Conservation (phyloP, 2,888 invertebrate genomes). For the Alsophila aescularia region DNA sequence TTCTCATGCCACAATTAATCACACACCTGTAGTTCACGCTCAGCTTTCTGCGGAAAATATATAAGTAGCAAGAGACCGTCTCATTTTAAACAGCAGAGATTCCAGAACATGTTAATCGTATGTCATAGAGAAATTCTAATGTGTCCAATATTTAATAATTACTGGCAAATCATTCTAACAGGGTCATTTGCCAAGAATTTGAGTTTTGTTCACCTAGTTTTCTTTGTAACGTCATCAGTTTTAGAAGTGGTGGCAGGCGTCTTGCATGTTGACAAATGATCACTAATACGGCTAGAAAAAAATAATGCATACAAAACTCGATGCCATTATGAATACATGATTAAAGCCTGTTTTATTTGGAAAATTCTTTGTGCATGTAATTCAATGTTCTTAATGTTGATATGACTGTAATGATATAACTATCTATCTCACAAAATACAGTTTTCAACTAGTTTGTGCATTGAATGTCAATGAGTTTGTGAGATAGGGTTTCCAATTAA, state of each 20-base stretch:
- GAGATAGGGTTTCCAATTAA: no score
- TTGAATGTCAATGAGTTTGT: no score
- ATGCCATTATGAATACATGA: neutral
- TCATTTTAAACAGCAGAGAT: neutral
- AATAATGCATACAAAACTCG: neutral
- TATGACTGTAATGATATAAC: no score
- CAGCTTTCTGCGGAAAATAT: conserved; percentile 8
- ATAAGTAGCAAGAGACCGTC: neutral
- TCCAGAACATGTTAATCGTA: neutral
- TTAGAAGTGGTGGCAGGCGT: conserved; percentile 51
- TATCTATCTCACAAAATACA: no score
- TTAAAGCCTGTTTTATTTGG: neutral
- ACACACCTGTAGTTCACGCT: conserved; percentile 40
- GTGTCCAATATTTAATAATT: conserved; percentile 28
- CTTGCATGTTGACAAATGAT: conserved; percentile 54
- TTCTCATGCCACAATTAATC: conserved; percentile 56
- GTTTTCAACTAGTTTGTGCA: no score
- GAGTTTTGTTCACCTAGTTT: conserved; percentile 35
- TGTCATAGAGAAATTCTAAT: conserved; percentile 19
- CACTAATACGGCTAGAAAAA: conserved; percentile 30
- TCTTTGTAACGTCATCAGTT: conserved; percentile 50
- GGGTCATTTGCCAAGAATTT: conserved; percentile 59
- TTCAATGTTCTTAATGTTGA: no score
- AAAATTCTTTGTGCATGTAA: no score
- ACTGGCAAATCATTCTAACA: conserved; percentile 22